A percentile compares a stretch with the other conserved stretches of the same genome.
phyloP scores from a whole-genome alignment of 2,888 invertebrate genomes.

The Trissolcus brochymenae region DNA sequence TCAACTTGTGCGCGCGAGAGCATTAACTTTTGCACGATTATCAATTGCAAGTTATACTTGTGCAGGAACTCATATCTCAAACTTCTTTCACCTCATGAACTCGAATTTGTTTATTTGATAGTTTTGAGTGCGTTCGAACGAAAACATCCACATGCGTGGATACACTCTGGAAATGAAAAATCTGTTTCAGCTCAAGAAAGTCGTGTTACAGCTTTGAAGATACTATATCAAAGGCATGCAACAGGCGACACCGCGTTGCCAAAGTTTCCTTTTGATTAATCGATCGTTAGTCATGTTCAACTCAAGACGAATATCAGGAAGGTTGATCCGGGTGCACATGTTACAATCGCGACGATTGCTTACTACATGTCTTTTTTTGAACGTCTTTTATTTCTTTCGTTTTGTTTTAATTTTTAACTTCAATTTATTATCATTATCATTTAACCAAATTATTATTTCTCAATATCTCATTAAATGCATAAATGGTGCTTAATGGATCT shows the following conservation, averaged over 20 bases:
- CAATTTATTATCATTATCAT: no score
- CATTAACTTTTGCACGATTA: conserved; percentile 29
- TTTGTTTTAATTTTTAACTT: no score
- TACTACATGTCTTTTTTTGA: neutral
- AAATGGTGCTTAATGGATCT: no score
- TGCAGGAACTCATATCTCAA: no score
- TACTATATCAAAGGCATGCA: conserved; percentile 64
- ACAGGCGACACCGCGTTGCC: conserved; percentile 72
- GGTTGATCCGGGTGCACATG: conserved; percentile 9
- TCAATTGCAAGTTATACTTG: conserved; percentile 12
- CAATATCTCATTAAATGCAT: no score
- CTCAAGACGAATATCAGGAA: conserved; percentile 42
- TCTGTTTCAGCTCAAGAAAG: conserved; percentile 4
- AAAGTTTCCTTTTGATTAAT: conserved; percentile 71
- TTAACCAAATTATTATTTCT: no score
- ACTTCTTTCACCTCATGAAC: neutral
- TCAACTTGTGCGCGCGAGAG: neutral
- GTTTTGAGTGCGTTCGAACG: neutral
- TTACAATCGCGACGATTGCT: neutral
- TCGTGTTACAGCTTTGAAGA: conserved; percentile 21
- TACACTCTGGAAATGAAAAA: no score
- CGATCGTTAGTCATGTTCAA: conserved; percentile 61
- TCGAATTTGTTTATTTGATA: conserved; percentile 2
- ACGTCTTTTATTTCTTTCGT: no score
- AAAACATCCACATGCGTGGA: neutral